phyloP scores from a whole-genome alignment of 2,888 invertebrate species.

The Tyria jacobaeae region DNA sequence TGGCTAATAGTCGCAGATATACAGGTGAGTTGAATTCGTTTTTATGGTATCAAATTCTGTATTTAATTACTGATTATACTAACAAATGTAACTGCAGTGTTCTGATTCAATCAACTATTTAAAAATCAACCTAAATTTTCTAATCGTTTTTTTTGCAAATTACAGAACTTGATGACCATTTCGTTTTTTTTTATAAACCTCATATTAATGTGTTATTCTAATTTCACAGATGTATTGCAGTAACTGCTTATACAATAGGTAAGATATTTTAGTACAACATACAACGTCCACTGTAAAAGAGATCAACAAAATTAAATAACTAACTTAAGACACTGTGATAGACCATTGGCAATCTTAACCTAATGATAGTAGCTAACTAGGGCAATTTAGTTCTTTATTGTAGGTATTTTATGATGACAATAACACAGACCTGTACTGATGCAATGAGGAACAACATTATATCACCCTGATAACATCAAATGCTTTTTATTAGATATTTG shows the following conservation, averaged over 20 bases:
- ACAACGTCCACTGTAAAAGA: not conserved
- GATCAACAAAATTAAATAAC: too few species aligned
- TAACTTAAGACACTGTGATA: too few species aligned
- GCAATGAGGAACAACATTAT: constrained; percentile 60
- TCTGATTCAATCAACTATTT: too few species aligned
- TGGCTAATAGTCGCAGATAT: constrained; percentile 33
- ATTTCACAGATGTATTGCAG: not conserved
- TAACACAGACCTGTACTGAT: constrained; percentile 77
- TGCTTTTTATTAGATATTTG: not conserved
- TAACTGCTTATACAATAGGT: not conserved
- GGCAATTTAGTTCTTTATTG: too few species aligned
- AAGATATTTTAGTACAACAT: not conserved
- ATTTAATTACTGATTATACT: too few species aligned
- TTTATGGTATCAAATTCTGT: constrained; percentile 22
- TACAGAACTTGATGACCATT: constrained; percentile 6
- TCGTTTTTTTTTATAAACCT: not conserved
- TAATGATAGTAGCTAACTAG: too few species aligned
- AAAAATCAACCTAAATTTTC: too few species aligned
- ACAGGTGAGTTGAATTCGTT: constrained; percentile 55
- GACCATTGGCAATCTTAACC: too few species aligned
- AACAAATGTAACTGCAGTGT: too few species aligned
- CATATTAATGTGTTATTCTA: not conserved
- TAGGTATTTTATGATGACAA: constrained; percentile 53
- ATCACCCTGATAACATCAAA: constrained; percentile 36
- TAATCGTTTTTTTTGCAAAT: not conserved